Percentiles rank a stretch among this genome's conserved stretches.
Conservation (phyloP, 2,113 vertebrate species). For the Copsychus sechellarum region DNA sequence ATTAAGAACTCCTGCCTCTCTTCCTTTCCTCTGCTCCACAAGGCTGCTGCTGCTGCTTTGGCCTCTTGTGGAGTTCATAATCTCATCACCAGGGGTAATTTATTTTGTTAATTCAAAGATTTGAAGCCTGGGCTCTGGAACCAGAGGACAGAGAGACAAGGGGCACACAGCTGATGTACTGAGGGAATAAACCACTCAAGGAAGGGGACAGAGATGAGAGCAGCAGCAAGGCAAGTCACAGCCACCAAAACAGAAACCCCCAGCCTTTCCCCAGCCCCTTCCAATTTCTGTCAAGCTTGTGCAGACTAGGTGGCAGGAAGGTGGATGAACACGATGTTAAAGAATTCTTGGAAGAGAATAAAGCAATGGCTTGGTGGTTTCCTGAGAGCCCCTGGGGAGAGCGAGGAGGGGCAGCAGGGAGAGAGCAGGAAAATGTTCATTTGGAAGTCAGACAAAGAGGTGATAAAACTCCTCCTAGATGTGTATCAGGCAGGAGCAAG, state of each 20-base stretch:
- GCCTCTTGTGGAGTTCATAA: not conserved
- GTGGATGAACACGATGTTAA: not conserved
- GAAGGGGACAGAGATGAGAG: not conserved
- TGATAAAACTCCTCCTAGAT: not conserved
- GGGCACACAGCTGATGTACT: fast-evolving
- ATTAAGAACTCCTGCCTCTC: not conserved
- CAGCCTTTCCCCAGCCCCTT: not conserved
- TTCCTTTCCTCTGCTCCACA: not conserved
- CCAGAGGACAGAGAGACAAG: not conserved
- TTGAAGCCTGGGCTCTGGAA: not conserved
- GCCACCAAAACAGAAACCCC: not conserved
- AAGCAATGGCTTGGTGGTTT: not conserved
- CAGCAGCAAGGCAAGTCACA: not conserved
- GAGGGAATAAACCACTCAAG: not conserved
- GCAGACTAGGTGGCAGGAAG: not conserved
- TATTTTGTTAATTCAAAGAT: not conserved
- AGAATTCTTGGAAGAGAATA: not conserved
- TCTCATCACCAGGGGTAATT: not conserved
- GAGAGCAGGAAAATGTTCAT: not conserved
- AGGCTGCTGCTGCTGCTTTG: not conserved
- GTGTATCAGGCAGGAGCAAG: not conserved
- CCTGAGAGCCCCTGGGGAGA: not conserved
- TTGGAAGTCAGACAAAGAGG: not conserved
- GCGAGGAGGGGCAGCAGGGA: not conserved
- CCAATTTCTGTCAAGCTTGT: not conserved